phyloP scores from a whole-genome alignment of 2,797 vertebrate species.

The Cossypha heuglini region DNA sequence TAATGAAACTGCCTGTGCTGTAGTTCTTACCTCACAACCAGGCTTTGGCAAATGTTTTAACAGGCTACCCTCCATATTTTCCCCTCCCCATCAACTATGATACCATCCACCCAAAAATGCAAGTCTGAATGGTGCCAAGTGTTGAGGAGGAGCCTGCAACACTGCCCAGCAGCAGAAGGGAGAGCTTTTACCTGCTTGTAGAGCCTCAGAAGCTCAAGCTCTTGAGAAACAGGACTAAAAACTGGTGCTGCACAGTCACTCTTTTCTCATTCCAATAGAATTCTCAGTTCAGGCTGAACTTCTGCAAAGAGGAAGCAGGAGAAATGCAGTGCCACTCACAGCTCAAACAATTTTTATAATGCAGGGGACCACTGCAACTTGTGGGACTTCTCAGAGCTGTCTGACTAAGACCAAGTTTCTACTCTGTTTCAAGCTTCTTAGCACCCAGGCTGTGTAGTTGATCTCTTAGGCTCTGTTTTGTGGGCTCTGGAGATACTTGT shows the following conservation, averaged over 20 bases:
- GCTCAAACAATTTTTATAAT: background rate
- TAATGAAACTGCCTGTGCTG: background rate
- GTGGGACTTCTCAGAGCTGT: accelerated
- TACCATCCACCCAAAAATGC: background rate
- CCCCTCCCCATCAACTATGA: background rate
- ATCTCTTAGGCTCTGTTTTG: background rate
- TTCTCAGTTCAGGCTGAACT: background rate
- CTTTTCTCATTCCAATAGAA: background rate
- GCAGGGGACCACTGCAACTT: background rate
- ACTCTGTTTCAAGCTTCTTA: background rate
- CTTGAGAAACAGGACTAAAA: accelerated
- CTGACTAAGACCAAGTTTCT: background rate
- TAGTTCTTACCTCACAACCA: background rate
- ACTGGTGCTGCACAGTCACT: background rate
- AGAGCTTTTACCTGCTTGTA: background rate
- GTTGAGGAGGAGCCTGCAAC: background rate
- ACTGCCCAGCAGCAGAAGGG: background rate
- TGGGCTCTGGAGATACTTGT: background rate
- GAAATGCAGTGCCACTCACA: background rate
- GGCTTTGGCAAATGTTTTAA: background rate
- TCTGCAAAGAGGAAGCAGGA: background rate
- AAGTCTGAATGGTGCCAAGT: background rate
- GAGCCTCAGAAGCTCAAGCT: background rate
- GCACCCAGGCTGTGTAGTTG: background rate
- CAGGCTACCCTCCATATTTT: background rate